Conservation (phyloP, 2,113 vertebrate species). For the Zapornia atra region DNA sequence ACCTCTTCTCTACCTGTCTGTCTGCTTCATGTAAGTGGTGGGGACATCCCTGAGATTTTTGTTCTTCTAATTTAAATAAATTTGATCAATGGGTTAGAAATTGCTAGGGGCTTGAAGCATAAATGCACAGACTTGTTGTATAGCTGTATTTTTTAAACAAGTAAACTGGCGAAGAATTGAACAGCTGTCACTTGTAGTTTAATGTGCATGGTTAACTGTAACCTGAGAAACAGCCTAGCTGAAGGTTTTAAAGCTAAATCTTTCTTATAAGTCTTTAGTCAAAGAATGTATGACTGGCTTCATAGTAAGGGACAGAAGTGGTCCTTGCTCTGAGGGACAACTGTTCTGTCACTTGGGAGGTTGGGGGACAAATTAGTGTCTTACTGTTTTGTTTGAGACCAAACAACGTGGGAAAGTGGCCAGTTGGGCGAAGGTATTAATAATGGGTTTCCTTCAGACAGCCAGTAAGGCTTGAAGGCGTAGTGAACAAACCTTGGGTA, state of each 20-base stretch:
- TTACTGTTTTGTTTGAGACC: background rate
- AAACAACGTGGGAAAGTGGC: background rate
- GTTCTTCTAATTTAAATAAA: background rate
- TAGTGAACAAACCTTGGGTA: background rate
- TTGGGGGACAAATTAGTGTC: accelerated
- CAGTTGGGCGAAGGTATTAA: background rate
- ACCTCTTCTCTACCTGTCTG: background rate
- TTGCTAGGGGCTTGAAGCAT: background rate
- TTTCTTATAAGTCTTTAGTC: background rate
- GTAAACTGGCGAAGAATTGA: background rate
- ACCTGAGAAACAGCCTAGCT: background rate
- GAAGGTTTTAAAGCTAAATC: background rate
- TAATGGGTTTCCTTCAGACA: background rate
- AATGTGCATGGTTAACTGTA: background rate
- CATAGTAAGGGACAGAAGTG: background rate
- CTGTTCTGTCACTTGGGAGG: background rate
- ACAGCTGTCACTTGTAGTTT: background rate
- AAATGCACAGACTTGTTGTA: background rate
- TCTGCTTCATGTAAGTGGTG: background rate
- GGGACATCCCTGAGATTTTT: background rate
- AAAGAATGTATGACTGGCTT: background rate
- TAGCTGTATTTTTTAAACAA: background rate
- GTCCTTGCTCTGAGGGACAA: background rate
- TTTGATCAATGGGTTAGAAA: background rate
- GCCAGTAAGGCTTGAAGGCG: background rate